These are phyloP conservation scores for Cecidostiba fungosa DNA, from an alignment of 2,888 invertebrate species.

Conservation along the genomic window DNA sequence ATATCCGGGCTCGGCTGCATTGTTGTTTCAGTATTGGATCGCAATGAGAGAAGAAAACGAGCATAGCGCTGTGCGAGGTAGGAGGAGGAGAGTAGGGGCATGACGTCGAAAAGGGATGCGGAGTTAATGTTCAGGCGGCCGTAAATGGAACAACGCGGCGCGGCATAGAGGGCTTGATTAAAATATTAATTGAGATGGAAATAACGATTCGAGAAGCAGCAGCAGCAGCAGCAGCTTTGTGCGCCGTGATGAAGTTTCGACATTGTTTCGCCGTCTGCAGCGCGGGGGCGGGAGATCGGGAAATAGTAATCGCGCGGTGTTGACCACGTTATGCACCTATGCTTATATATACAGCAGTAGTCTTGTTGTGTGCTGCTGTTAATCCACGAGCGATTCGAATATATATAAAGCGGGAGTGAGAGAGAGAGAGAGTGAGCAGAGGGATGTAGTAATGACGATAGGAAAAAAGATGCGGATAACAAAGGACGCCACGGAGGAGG, in stretches of 20 bases:
- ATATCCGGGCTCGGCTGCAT: constrained; percentile 31
- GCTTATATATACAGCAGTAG: not conserved
- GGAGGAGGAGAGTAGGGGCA: constrained; percentile 46
- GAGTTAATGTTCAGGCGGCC: constrained; percentile 71
- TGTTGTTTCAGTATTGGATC: constrained; percentile 59
- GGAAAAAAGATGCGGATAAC: constrained; percentile 46
- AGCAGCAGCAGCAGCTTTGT: constrained; percentile 69
- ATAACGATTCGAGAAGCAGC: constrained; percentile 75
- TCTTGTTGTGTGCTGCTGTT: not conserved
- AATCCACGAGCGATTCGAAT: constrained; percentile 39
- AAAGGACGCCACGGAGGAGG: constrained; percentile 40
- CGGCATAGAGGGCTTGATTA: constrained; percentile 75
- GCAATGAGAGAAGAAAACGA: constrained; percentile 54
- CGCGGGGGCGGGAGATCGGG: not conserved
- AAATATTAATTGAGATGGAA: constrained; percentile 80
- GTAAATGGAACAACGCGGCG: constrained; percentile 78
- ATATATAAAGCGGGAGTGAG: not conserved
- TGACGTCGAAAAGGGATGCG: constrained; percentile 56
- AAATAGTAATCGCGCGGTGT: constrained; percentile 39
- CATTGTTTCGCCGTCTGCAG: constrained; percentile 48
- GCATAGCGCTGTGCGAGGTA: not conserved
- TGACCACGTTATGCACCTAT: constrained; percentile 44
- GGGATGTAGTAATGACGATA: constrained; percentile 40
- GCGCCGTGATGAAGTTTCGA: constrained; percentile 58
- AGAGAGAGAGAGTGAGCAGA: constrained; percentile 32